These are phyloP conservation scores for Meloidogyne chitwoodi DNA, from an alignment of 1,140 invertebrate species.

Conservation along the genomic window DNA sequence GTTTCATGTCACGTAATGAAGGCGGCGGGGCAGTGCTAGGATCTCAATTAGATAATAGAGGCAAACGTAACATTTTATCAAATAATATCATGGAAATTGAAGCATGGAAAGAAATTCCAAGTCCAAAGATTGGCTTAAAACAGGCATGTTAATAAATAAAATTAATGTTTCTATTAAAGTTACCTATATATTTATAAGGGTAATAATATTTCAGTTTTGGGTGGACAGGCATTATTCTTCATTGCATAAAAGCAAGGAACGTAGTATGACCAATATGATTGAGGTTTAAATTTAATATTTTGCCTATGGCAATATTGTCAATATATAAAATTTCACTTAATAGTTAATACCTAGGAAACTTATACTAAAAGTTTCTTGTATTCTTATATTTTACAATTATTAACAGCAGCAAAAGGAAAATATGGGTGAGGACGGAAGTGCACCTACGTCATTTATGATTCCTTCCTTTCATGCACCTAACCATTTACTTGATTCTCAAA, in stretches of 20 bases:
- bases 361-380: too few relatives aligned
- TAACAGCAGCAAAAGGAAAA: neutral
- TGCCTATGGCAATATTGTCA: too few relatives aligned
- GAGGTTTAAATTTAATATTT: neutral
- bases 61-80: neutral
- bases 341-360: too few relatives aligned
- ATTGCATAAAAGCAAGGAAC: neutral
- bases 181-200: too few relatives aligned
- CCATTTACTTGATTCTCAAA: neutral
- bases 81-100: conserved; percentile 31
- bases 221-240: conserved; percentile 38
- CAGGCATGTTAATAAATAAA: conserved; percentile 30
- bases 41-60: neutral
- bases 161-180: neutral
- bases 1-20: conserved; percentile 59
- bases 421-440: neutral
- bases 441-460: neutral
- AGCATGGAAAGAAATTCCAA: conserved; percentile 56
- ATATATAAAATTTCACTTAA: too few relatives aligned
- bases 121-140: conserved; percentile 47
- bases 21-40: conserved; percentile 28
- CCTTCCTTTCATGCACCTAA: neutral
- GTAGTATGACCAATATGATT: neutral
- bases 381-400: neutral
- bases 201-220: conserved; percentile 36